Conservation (phyloP, 2,888 invertebrate species). For the Acrobasis suavella region DNA sequence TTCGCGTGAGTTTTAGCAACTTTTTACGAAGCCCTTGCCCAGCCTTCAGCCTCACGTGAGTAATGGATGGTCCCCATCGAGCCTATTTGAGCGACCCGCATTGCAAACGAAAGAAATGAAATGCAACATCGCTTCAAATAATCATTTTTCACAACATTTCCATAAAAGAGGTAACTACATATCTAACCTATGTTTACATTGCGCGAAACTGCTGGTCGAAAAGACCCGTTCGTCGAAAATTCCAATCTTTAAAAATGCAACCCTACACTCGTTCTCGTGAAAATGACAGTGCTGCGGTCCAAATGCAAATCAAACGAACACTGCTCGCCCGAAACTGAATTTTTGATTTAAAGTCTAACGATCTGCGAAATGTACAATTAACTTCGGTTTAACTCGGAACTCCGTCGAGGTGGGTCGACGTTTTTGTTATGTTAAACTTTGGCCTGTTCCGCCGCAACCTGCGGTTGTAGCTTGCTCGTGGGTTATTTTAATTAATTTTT, state of each 20-base stretch:
- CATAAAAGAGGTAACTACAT: too few species aligned
- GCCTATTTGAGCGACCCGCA: too few species aligned
- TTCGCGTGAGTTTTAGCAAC: too few species aligned
- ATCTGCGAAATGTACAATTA: slow-evolving; percentile 41
- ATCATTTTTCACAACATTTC: too few species aligned
- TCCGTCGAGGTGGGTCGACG: slow-evolving; percentile 15
- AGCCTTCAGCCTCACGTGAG: too few species aligned
- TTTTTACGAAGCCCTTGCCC: too few species aligned
- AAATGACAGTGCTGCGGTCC: slow-evolving; percentile 28
- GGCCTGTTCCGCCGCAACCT: neutral
- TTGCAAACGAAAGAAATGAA: too few species aligned
- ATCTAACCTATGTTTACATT: neutral
- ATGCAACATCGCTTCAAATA: too few species aligned
- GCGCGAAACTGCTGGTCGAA: neutral
- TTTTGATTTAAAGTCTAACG: slow-evolving; percentile 40
- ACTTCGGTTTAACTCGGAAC: slow-evolving; percentile 20
- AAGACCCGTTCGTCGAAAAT: neutral
- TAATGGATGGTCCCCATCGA: too few species aligned
- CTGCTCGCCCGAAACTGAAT: slow-evolving; percentile 34
- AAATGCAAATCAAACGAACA: slow-evolving; percentile 50
- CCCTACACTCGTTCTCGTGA: slow-evolving; percentile 17
- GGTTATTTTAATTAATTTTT: slow-evolving; percentile 16
- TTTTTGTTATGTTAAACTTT: slow-evolving; percentile 22
- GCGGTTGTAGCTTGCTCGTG: neutral
- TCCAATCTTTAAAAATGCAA: slow-evolving; percentile 19